phyloP scores from a whole-genome alignment of 2,888 invertebrate genomes.

The Cheilosia vulpina region DNA sequence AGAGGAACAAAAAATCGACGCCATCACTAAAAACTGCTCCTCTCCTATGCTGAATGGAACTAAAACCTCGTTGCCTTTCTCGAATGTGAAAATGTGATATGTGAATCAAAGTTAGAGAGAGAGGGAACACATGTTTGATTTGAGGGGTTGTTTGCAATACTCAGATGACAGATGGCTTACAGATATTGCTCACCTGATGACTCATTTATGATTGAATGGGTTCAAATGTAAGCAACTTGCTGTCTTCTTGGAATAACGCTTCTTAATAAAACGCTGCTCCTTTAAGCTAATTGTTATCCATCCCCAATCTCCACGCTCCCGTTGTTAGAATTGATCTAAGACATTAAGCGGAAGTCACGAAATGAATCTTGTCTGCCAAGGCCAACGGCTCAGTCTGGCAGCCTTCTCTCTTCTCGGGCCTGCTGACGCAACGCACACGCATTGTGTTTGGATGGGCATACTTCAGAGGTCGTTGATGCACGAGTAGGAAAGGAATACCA shows the following conservation, averaged over 20 bases:
- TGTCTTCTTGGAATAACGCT: background rate
- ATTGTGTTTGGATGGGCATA: slow-evolving; percentile 16
- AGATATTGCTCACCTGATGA: slow-evolving; percentile 58
- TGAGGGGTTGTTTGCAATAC: slow-evolving; percentile 52
- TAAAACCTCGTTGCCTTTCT: slow-evolving; percentile 10
- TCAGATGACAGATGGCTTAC: slow-evolving; percentile 58
- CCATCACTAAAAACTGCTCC: slow-evolving; percentile 5
- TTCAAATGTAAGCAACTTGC: background rate
- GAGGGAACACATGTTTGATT: slow-evolving; percentile 33
- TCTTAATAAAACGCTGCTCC: background rate
- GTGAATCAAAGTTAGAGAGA: slow-evolving; percentile 48
- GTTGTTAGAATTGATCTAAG: slow-evolving; percentile 51
- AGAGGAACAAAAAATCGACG: slow-evolving; percentile 3
- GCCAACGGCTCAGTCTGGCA: background rate
- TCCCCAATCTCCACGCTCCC: background rate
- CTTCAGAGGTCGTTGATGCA: slow-evolving; percentile 45
- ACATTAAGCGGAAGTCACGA: slow-evolving; percentile 59
- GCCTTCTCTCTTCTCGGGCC: background rate
- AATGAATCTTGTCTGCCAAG: slow-evolving; percentile 46
- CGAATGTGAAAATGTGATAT: slow-evolving; percentile 33
- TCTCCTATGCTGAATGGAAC: background rate
- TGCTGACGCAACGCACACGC: background rate
- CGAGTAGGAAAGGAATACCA: slow-evolving; percentile 1
- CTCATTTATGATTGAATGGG: slow-evolving; percentile 43
- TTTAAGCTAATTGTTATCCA: slow-evolving; percentile 4